Conservation (phyloP, 2,113 vertebrate species). For the Trematocara zebra region DNA sequence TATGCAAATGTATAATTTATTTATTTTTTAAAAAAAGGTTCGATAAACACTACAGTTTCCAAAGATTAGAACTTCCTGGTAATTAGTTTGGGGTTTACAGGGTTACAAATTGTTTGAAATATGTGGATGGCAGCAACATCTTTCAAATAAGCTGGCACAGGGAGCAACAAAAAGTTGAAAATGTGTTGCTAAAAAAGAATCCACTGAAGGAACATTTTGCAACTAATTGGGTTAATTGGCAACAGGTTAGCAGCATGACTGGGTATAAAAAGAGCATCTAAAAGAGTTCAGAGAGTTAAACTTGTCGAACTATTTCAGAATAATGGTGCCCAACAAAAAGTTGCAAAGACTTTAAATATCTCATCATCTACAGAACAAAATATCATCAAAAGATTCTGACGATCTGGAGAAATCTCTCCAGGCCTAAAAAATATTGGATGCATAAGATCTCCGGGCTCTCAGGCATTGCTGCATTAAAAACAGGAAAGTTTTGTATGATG, state of each 20-base stretch:
- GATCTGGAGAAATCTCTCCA: too few species aligned
- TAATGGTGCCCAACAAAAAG: too few species aligned
- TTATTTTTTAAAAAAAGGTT: rapidly evolving
- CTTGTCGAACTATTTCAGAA: too few species aligned
- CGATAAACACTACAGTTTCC: not conserved
- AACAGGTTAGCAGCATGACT: not conserved
- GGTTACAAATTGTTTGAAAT: not conserved
- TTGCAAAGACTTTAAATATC: too few species aligned
- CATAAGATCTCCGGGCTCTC: rapidly evolving
- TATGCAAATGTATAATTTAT: not conserved
- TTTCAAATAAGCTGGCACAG: not conserved
- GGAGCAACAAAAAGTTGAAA: not conserved
- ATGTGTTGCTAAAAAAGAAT: not conserved
- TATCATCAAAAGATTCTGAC: too few species aligned
- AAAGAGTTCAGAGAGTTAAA: too few species aligned
- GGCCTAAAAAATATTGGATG: not conserved
- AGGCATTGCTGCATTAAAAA: not conserved
- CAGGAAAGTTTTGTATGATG: not conserved
- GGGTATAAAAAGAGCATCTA: not conserved
- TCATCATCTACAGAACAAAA: too few species aligned
- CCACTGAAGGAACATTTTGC: not conserved
- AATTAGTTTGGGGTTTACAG: not conserved
- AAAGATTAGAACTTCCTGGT: not conserved
- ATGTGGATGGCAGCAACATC: not conserved
- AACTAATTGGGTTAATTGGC: not conserved